These are phyloP conservation scores for Naja naja DNA, from an alignment of 2,113 vertebrate genomes.

Conservation along the genomic window DNA sequence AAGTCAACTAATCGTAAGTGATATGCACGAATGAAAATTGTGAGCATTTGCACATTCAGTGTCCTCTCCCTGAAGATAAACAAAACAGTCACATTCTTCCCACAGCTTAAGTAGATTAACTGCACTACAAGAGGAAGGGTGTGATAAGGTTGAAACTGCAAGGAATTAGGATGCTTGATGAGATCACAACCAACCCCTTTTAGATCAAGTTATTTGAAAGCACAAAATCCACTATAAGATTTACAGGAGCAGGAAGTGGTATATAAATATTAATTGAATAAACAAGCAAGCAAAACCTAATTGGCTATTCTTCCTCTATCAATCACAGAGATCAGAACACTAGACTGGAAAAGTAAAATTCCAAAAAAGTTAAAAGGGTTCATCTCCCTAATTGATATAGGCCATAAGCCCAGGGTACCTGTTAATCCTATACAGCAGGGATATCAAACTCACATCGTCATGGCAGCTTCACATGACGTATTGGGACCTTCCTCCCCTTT, in stretches of 20 bases:
- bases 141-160: neutral
- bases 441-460: too few relatives aligned
- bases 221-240: neutral
- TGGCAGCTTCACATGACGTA: too few relatives aligned
- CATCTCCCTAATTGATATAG: neutral
- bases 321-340: neutral
- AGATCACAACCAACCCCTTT: neutral
- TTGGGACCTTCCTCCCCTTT: too few relatives aligned
- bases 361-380: neutral
- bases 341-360: neutral
- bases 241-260: neutral
- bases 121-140: neutral
- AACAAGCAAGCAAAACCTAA: neutral
- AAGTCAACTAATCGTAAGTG: neutral
- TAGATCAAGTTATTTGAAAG: neutral
- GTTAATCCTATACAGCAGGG: neutral
- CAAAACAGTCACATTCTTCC: neutral
- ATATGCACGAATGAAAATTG: neutral
- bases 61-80: conserved; percentile 3
- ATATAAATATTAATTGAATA: neutral
- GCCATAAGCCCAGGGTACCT: neutral
- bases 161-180: neutral
- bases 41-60: neutral
- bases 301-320: neutral
- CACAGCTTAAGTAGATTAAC: neutral